Conservation (phyloP, 2,888 invertebrate species). For the Pandemis heparana region DNA sequence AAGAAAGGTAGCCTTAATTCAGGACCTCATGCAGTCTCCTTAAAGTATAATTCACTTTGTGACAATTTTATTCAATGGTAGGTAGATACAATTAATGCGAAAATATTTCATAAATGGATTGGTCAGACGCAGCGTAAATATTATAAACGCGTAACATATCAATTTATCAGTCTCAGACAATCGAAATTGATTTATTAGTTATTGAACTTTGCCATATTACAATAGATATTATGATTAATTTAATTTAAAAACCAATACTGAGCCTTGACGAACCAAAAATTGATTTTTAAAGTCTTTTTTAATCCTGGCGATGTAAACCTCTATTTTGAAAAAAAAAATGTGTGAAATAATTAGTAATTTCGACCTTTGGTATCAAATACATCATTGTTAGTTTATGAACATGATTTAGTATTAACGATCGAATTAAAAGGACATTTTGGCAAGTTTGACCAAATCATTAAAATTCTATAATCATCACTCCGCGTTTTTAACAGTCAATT, state of each 20-base stretch:
- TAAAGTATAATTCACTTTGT: constrained; percentile 9
- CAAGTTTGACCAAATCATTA: not conserved
- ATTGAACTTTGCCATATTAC: not conserved
- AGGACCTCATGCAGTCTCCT: not conserved
- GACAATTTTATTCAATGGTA: constrained; percentile 7
- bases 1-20: not conserved
- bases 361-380: constrained; percentile 34
- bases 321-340: not conserved
- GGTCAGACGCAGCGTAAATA: not conserved
- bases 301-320: not conserved
- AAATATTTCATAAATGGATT: not conserved
- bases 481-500: not conserved
- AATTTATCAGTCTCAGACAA: constrained; percentile 1
- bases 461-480: not conserved
- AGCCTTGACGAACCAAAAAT: not conserved
- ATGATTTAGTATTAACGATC: constrained; percentile 5
- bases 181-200: not conserved
- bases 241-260: not conserved
- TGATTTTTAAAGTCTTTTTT: not conserved
- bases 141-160: not conserved
- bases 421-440: not conserved
- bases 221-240: not conserved
- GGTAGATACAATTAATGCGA: not conserved
- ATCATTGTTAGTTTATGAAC: constrained; percentile 21
- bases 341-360: constrained; percentile 10